Evolutionary conservation across 2,113 vertebrate species (phyloP).

Genomic region (Climacteris rufus): DNA sequence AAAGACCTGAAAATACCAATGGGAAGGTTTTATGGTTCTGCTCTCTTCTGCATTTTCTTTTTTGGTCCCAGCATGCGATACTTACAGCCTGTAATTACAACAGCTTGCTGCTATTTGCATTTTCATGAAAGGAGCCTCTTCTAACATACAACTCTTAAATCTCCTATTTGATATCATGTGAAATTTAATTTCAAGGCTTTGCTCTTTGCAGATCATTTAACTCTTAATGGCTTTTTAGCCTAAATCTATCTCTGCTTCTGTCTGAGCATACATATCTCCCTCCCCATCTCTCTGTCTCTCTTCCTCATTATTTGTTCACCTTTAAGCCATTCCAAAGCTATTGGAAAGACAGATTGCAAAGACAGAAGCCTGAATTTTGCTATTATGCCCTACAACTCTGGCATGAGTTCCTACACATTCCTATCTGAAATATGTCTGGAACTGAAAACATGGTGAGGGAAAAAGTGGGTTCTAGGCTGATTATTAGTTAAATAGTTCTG

Average conservation of each 20-base stretch:
- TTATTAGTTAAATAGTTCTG: constrained; percentile 10
- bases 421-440: constrained; percentile 2
- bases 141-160: constrained; percentile 3
- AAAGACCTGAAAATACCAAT: background rate
- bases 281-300: background rate
- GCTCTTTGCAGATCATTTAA: constrained; percentile 23
- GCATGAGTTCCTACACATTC: background rate
- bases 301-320: constrained; percentile 32
- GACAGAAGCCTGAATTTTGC: constrained; percentile 35
- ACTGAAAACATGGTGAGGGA: background rate
- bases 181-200: constrained; percentile 38
- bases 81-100: constrained; percentile 49
- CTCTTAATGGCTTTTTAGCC: background rate
- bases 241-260: background rate
- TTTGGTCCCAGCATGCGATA: background rate
- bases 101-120: constrained; percentile 45
- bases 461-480: background rate
- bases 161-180: background rate
- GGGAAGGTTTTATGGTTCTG: background rate
- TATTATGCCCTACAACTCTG: background rate
- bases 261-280: background rate
- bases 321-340: constrained; percentile 35
- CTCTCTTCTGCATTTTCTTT: background rate
- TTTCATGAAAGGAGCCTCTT: constrained; percentile 13
- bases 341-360: constrained; percentile 49